Evolutionary conservation across 2,797 vertebrate genomes (phyloP), one percentile per base, ranked within the genome.

Genomic region (Tauraco hartlaubi): DNA sequence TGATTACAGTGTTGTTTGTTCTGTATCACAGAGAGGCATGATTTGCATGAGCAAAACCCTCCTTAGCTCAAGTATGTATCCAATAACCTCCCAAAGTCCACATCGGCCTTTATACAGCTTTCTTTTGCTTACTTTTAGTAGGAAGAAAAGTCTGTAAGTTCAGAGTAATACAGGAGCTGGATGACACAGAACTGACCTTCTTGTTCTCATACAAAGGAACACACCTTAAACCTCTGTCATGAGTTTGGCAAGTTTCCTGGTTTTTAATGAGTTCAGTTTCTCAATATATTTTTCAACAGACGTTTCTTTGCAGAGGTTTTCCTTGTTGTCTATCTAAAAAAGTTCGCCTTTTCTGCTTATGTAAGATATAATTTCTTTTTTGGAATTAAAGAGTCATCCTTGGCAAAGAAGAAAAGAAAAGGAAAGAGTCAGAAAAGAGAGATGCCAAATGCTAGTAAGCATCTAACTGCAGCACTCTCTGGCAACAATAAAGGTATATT

Each of bases 401-500:
- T 71, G 31, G 18, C 15, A 35, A 83, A 81, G 64, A 67, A 49
- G 5, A 33, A 55, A 44, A 77, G 4, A 31, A 67, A 68, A 58
- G 0, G 2, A 39, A 76, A 67, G 8, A 69, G 19, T 25, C 11
- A 81, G 39, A 62, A 92, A 89, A 93, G 28, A 64, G 28, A 74
- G 33, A 85, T 44, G 41, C 44, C 61, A 77, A 90, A 62, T 39
- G 21, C 41, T 52, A 85, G 41, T 46, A 80, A 85, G 23, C 49
- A 54, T 64, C 39, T 49, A 74, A 78, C 66, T 84, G 51, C 54
- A 86, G 46, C 52, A 78, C 51, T 66, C 12, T 66, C 35, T 93
- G 83, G 15, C 69, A 95, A 81, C 58, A 79, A 39, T 68, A 81
- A 93, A 91, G 49, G 68, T 74, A 41, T 88, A 75, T 94, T 85